These are phyloP conservation scores for Sphaerodactylus townsendi DNA, from an alignment of 2,113 vertebrate genomes.

Conservation along the genomic window DNA sequence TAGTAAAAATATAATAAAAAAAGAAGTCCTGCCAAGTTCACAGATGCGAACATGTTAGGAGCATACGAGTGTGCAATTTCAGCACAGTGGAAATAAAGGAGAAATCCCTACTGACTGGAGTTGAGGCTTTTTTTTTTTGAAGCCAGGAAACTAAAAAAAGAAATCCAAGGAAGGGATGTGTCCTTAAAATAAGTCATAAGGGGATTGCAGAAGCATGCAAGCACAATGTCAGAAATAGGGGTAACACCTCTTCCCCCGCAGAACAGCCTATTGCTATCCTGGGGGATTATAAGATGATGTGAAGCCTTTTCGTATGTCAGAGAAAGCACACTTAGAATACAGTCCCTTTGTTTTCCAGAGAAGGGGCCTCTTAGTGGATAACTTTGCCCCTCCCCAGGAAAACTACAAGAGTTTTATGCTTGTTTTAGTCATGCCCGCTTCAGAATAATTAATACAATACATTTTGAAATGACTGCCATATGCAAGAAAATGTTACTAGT, in stretches of 20 bases:
- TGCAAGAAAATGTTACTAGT: too few relatives aligned
- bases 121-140: neutral
- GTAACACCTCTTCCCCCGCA: neutral
- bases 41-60: neutral
- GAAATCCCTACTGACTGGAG: too few relatives aligned
- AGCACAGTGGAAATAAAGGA: neutral
- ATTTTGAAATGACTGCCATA: too few relatives aligned
- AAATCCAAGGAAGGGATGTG: neutral
- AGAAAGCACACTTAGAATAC: neutral
- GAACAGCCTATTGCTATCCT: neutral
- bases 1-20: neutral
- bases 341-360: neutral
- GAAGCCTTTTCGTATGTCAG: neutral
- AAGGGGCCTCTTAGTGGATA: neutral
- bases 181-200: neutral
- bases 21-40: neutral
- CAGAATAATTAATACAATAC: too few relatives aligned
- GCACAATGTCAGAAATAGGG: neutral
- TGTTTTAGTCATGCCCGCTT: too few relatives aligned
- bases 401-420: too few relatives aligned
- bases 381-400: neutral
- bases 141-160: neutral
- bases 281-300: neutral
- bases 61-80: neutral
- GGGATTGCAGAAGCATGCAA: neutral